Evolutionary conservation across 2,113 vertebrate genomes (phyloP).

Genomic region (Coturnix japonica): DNA sequence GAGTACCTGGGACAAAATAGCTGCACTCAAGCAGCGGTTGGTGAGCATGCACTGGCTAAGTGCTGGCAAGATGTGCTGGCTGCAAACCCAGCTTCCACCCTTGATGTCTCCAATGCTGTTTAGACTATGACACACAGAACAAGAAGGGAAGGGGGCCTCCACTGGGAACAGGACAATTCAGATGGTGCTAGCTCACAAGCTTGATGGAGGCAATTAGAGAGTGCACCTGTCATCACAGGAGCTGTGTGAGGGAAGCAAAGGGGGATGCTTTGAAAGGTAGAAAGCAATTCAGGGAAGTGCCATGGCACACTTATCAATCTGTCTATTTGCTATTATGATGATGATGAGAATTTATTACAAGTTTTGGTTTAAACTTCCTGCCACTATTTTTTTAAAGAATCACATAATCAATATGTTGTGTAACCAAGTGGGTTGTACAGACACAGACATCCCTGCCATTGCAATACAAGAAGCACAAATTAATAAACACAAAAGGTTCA

Average conservation of each 20-base stretch:
- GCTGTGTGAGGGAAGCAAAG: not conserved
- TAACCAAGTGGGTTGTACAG: not conserved
- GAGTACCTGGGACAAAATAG: not conserved
- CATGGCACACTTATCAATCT: conserved; percentile 10
- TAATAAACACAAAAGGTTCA: not conserved
- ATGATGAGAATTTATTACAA: not conserved
- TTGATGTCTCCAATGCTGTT: not conserved
- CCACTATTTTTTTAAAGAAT: conserved; percentile 1
- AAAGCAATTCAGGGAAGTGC: conserved; percentile 51
- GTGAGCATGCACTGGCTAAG: not conserved
- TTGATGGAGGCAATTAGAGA: not conserved
- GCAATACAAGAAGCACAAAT: not conserved
- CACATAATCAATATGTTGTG: not conserved
- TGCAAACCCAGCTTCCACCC: not conserved
- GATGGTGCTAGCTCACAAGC: not conserved
- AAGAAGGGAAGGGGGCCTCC: not conserved
- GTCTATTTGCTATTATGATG: not conserved
- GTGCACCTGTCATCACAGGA: not conserved
- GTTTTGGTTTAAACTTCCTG: not conserved
- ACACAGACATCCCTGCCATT: not conserved
- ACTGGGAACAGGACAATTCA: not conserved
- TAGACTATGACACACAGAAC: not conserved
- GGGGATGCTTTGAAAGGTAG: not conserved
- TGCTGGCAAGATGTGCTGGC: not conserved
- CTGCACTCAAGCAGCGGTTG: not conserved